phyloP scores from a whole-genome alignment of 1,140 invertebrate genomes.

The Nautilus pompilius region DNA sequence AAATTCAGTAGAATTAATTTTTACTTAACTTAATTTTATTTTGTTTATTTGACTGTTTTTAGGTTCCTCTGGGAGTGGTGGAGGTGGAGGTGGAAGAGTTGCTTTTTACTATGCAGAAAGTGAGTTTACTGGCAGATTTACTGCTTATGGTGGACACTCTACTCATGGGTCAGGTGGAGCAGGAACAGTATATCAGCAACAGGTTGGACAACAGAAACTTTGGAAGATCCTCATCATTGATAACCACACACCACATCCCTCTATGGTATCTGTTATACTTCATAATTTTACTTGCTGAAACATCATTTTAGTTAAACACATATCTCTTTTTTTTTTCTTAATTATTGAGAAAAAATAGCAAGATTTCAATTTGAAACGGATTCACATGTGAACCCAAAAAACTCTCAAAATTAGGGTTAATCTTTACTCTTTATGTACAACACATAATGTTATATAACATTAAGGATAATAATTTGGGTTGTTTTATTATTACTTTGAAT shows the following conservation, averaged over 20 bases:
- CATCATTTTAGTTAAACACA: too few species aligned
- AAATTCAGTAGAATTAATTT: neutral
- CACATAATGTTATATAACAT: too few species aligned
- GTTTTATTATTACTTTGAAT: too few species aligned
- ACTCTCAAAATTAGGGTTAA: too few species aligned
- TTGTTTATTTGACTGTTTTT: neutral
- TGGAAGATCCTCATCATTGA: neutral
- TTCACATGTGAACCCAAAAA: too few species aligned
- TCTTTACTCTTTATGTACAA: too few species aligned
- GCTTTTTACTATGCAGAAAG: constrained; percentile 23
- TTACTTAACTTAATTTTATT: neutral
- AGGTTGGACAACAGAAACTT: constrained; percentile 15
- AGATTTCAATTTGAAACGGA: too few species aligned
- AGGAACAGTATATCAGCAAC: constrained; percentile 31
- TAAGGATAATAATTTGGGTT: too few species aligned
- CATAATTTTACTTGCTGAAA: too few species aligned
- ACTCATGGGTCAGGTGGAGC: constrained; percentile 22
- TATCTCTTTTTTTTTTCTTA: too few species aligned
- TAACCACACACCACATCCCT: neutral
- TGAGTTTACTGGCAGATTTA: constrained; percentile 27
- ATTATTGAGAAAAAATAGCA: too few species aligned
- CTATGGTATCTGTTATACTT: neutral
- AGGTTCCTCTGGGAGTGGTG: constrained; percentile 22
- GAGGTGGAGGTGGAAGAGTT: constrained; percentile 33
- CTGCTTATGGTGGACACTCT: constrained; percentile 25